Evolutionary conservation across 1,140 invertebrate species (phyloP), one percentile per base, ranked within the genome.

Genomic region (Nixonia krombeini): DNA sequence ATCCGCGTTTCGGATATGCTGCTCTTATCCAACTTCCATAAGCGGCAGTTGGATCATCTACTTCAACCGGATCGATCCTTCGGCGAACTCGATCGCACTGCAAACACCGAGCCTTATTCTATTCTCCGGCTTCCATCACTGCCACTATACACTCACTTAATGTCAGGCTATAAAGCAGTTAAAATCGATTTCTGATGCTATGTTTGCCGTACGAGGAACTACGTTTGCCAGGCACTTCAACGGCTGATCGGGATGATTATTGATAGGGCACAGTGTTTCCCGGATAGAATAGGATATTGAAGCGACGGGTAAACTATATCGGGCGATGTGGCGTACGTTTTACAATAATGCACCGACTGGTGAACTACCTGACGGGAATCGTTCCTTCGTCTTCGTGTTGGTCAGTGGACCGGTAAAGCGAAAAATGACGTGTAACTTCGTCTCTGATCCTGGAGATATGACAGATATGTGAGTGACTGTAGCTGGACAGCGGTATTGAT

Each of bases 161-260:
- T 31, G 12, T 47, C 17, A 9, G 8, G 35, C 52, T 65, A 52
- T 41, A 41, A 50, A 59, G 44, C 45, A 55, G 56, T 50, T 50
- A 50, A 59, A 59, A 66, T 59, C 55, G 63, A 66, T 66, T 37
- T 23, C 29, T 18, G 40, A 44, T 26, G 23, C 31, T 44, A 55
- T 59, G 55, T 67, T 67, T 61, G 41, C 51, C 33, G 35, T 56
- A 26, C 46, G 35, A 56, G 51, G 31, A 33, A 44, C 35, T 46
- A 42, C 51, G 47, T 61, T 67, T 61, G 42, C 57, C 45, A 51
- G 64, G 41, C 47, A 68, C 64, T 68, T 68, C 46, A 52, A 62
- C 40, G 51, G 18, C 59, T 61, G 63, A 67, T 67, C 51, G 56
- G 58, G 51, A 59, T 67, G 55, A 67, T 59, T 67, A 67, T 67